Conservation (phyloP, 2,888 invertebrate genomes). For the Eilema griseolum region DNA sequence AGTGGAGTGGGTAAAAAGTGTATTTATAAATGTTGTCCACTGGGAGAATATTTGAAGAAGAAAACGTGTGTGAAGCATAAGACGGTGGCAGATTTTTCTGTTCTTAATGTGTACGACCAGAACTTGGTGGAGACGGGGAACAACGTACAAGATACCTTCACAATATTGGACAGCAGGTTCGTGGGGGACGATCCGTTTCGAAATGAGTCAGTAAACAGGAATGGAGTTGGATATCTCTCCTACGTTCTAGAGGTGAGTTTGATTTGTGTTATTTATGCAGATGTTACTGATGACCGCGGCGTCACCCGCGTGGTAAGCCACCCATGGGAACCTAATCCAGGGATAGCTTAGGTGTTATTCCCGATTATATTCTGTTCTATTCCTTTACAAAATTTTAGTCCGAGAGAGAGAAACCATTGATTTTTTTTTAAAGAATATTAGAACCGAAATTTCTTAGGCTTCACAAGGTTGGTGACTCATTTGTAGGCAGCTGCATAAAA, state of each 20-base stretch:
- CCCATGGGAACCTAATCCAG: too few species aligned
- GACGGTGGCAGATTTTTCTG: neutral
- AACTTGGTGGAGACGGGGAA: neutral
- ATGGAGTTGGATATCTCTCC: neutral
- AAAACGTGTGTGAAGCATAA: neutral
- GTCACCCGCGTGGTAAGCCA: too few species aligned
- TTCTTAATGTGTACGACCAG: neutral
- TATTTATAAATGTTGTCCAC: slow-evolving; percentile 9
- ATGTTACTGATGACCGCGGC: too few species aligned
- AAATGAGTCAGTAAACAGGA: neutral
- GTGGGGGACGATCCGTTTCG: neutral
- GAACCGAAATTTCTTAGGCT: too few species aligned
- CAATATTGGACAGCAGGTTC: slow-evolving; percentile 10
- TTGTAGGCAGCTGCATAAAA: too few species aligned
- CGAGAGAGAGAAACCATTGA: too few species aligned
- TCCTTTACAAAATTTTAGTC: too few species aligned
- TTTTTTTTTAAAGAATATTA: too few species aligned
- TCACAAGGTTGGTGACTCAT: too few species aligned
- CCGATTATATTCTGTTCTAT: too few species aligned
- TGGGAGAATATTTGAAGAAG: neutral
- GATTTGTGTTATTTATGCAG: neutral
- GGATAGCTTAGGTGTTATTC: too few species aligned
- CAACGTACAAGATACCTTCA: neutral
- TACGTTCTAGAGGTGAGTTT: slow-evolving; percentile 12
- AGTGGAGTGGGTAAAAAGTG: neutral